Base-by-base conservation (phyloP, 2,888 invertebrate genomes). In the Electrophaes corylata region DNA sequence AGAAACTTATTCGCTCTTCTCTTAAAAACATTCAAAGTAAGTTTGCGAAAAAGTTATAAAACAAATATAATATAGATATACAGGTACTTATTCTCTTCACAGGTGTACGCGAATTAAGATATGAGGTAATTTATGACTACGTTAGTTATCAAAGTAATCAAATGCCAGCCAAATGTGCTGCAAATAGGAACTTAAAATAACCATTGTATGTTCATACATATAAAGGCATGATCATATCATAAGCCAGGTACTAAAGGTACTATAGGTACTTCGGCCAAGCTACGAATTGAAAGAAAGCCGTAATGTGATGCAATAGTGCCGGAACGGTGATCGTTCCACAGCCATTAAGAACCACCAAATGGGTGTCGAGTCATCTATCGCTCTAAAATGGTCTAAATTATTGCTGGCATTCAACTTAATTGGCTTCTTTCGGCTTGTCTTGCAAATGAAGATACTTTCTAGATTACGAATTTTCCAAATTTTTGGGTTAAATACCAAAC, bases 271-370 rank as follows among this genome's bases (percentile, higher is more conserved):
- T 26, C 12, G 40, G 20, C 43, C 37, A 16, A 39, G 26, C 29
- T 50, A 29, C 54, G 31, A 29, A 20, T 45, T 66, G 71, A 69
- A 84, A 84, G 84, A 86, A 84, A 86, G 86, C 79, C 71, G 68
- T 80, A 78, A 69, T 67, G 68, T 82, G 81, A 80, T 71, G 83
- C 76, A 84, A 84, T 60, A 57, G 37, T 52, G 41, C 69, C 72
- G 67, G 70, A 73, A 70, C 72, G 69, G 70, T 72, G 73, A 70
- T 62, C 67, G 60, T 70, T 70, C 70, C 72, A 70, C 63, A 44
- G 54, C 59, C 64, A 66, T 64, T 62, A 66, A 58, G 52, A 49
- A 45, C 52, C 57, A 49, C 66, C 50, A 61, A 62, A 64, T 61
- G 62, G 60, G 66, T 59, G 66, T 61, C 50, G 57, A 62, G 54